Base-by-base conservation (phyloP, 2,888 invertebrate genomes). In the Altica lythri region DNA sequence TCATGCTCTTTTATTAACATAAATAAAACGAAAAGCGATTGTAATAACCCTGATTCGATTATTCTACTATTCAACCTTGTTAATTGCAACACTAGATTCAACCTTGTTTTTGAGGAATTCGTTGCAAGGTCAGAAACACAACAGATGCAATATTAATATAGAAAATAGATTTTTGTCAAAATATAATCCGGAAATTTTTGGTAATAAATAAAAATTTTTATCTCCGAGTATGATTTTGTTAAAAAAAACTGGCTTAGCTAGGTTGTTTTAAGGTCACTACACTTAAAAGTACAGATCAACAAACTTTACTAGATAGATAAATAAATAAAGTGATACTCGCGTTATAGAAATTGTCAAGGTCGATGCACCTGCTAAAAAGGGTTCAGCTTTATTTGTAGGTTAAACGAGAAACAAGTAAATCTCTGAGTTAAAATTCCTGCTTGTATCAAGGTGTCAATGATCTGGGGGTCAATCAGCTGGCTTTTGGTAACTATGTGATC, bases 381-480 rank as follows among this genome's bases (percentile, higher is more conserved):
- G 35, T 37, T 45, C 13, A 22, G 53, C 9, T 40, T 22, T 59
- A 62, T 68, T 63, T 66, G 59, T 68, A 58, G 67, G 69, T 68
- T 69, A 69, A 66, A 60, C 56, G 34, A 40, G 46, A 38, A 46
- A 44, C 44, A 19, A 54, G 22, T 49, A 40, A n/a, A 64, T 64
- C 60, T 64, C 59, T 61, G 40, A 40, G n/a, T n/a, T n/a, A n/a
- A n/a, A 57, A 59, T 50, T 58, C 52, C 56, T 49, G 48, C 53
- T 53, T 63, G 64, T 60, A 60, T 63, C 13, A 22, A 59, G 53
- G 69, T 71, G 75, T 75, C 75, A 75, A 72, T 72, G 75, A 70
- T 72, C 74, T 70, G 61, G 44, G 57, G 59, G 59, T 55, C 57
- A 59, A 56, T 61, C 60, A 62, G 64, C 63, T 59, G 61, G 56